Evolutionary conservation across 2,888 invertebrate species (phyloP), one percentile per base, ranked within the genome.

Genomic region (Taenaris catops): DNA sequence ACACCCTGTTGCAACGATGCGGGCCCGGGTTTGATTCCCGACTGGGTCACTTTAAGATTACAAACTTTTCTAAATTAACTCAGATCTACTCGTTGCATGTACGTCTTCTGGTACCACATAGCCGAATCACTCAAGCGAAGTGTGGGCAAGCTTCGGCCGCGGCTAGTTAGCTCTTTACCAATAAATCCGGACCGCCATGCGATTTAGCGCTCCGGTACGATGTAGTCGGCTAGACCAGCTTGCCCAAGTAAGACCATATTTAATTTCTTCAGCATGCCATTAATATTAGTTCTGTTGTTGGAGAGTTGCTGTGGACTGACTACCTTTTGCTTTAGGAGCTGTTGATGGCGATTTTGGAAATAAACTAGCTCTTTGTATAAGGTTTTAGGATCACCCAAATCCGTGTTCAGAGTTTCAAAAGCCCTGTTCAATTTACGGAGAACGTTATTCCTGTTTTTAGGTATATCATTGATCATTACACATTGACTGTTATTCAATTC

Each of bases 231-330:
- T 9, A 91, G 75, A 0, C 90, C 90, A 0, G 88, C 88, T 58
- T 90, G 90, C 0, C 91, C 91, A 3, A 91, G 59, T 3, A 91
- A 63, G 16, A 90, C 79, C 80, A 89, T 90, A 50, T 91, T 91
- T 0, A 91, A 60, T 26, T 71, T 73, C 33, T 72, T 87, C 1
- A 88, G 58, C 51, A 76, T 68, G 25, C 63, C 63, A 35, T 88
- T 88, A 1, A 89, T 87, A 41, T 68, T 50, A 27, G 70, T 50
- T 33, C 69, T 64, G 44, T 63, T 81, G 41, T 75, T 69, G 1
- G 48, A 49, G 17, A 83, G 43, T 45, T 63, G 61, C 34, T 49
- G 68, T 21, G 61, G 69, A 51, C 63, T 76, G 11, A 84, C 53
- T 0, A 62, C 55, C 51, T 74, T 80, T 37, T 72, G 64, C 27